phyloP scores from a whole-genome alignment of 2,113 vertebrate genomes.

The Heterotis niloticus region DNA sequence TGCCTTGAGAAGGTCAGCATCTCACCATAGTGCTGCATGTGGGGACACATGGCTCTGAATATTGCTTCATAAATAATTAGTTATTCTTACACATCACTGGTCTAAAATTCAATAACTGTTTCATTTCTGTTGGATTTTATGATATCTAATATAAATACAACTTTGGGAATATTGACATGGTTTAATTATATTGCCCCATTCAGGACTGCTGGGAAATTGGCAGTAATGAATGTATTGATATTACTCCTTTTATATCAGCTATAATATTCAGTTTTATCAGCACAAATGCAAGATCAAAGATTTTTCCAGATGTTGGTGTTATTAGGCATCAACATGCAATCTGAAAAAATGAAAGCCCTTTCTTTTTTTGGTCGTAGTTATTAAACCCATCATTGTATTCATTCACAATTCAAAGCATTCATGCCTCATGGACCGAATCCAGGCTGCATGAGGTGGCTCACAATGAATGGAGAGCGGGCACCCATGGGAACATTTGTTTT shows the following conservation, averaged over 20 bases:
- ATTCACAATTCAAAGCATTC: slow-evolving; percentile 44
- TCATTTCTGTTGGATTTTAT: slow-evolving; percentile 1
- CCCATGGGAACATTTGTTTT: slow-evolving; percentile 44
- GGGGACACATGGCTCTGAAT: background rate
- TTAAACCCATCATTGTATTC: slow-evolving; percentile 2
- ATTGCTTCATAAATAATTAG: background rate
- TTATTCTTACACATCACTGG: no score
- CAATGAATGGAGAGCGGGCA: slow-evolving; percentile 44
- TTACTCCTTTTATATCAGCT: background rate
- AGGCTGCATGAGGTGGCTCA: slow-evolving; percentile 46
- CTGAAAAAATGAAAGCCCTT: background rate
- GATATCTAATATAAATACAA: background rate
- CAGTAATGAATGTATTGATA: background rate
- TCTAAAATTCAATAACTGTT: background rate
- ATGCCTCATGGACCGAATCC: slow-evolving; percentile 46
- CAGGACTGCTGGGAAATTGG: background rate
- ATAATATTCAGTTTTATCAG: background rate
- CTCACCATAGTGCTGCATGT: background rate
- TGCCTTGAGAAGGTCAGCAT: background rate
- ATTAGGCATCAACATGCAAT: background rate
- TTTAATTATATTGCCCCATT: background rate
- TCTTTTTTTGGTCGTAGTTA: slow-evolving; percentile 10
- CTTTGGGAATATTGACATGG: background rate
- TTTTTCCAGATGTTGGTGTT: background rate
- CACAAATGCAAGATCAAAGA: background rate